Percentiles rank a stretch among this genome's conserved stretches.
Conservation (phyloP, 2,797 vertebrate genomes). For the Pteronotus mesoamericanus region DNA sequence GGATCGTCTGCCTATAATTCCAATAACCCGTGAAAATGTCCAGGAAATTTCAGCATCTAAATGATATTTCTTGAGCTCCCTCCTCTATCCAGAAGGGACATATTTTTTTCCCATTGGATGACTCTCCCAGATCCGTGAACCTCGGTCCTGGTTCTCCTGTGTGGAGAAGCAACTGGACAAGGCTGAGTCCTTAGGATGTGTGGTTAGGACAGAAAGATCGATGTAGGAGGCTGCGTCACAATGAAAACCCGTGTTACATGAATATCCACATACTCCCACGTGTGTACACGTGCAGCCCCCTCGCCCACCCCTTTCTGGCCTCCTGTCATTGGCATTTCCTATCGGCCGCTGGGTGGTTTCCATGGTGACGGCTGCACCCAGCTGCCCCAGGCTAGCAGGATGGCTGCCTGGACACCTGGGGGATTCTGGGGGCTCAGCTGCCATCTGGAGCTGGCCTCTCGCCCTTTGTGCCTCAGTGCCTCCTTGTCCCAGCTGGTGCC, state of each 20-base stretch:
- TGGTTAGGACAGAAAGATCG: background rate
- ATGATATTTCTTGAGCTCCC: background rate
- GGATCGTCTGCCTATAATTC: background rate
- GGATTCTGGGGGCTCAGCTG: background rate
- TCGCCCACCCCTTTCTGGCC: background rate
- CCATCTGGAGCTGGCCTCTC: background rate
- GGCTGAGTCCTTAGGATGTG: background rate
- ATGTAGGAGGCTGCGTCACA: accelerated
- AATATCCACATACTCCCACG: accelerated
- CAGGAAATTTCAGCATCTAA: background rate
- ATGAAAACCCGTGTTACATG: accelerated
- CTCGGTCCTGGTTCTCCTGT: background rate
- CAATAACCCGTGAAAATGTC: background rate
- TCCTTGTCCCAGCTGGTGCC: background rate
- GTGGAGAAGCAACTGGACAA: background rate
- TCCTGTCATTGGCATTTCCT: background rate
- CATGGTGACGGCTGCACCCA: background rate
- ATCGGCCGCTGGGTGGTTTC: background rate
- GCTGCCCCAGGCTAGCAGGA: background rate
- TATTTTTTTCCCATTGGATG: background rate
- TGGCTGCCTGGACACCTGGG: background rate
- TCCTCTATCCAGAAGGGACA: background rate
- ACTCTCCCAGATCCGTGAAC: background rate
- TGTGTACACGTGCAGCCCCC: accelerated
- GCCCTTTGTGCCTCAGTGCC: background rate